These are phyloP conservation scores for Scomber scombrus DNA, from an alignment of 2,113 vertebrate genomes.

Conservation along the genomic window DNA sequence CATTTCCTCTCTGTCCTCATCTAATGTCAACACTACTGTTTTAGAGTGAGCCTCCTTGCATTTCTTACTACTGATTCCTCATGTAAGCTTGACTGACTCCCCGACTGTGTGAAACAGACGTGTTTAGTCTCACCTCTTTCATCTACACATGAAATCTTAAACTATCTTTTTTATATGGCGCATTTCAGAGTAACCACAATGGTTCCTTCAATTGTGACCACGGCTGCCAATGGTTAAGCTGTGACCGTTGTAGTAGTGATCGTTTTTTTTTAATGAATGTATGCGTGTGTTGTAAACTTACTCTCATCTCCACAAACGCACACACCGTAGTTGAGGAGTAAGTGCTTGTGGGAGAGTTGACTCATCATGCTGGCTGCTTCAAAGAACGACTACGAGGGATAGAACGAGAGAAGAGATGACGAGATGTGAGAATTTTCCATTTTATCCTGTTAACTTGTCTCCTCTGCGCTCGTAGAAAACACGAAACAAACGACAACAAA, in stretches of 20 bases:
- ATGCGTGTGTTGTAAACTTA: constrained; percentile 82
- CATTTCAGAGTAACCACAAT: not conserved
- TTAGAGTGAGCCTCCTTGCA: not conserved
- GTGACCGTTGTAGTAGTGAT: not conserved
- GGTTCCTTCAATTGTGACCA: not conserved
- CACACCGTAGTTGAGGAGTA: constrained; percentile 96
- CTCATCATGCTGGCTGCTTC: constrained; percentile 99
- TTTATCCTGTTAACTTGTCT: not conserved
- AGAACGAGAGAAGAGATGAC: constrained; percentile 17
- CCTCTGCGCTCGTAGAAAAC: too few species aligned
- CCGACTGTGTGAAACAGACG: not conserved
- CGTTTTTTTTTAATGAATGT: not conserved
- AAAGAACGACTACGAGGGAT: constrained; percentile 92
- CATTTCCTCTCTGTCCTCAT: constrained; percentile 16
- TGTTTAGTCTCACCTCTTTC: not conserved
- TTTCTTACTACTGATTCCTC: not conserved
- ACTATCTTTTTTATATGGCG: not conserved
- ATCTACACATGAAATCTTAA: too few species aligned
- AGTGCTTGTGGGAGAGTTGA: constrained; percentile 96
- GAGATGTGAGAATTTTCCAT: not conserved
- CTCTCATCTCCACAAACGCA: constrained; percentile 97
- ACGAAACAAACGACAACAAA: not conserved
- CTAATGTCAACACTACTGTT: not conserved
- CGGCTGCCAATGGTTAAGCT: not conserved
- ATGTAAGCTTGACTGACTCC: not conserved